Evolutionary conservation across 2,888 invertebrate genomes (phyloP).

Genomic region (Agrochola litura): DNA sequence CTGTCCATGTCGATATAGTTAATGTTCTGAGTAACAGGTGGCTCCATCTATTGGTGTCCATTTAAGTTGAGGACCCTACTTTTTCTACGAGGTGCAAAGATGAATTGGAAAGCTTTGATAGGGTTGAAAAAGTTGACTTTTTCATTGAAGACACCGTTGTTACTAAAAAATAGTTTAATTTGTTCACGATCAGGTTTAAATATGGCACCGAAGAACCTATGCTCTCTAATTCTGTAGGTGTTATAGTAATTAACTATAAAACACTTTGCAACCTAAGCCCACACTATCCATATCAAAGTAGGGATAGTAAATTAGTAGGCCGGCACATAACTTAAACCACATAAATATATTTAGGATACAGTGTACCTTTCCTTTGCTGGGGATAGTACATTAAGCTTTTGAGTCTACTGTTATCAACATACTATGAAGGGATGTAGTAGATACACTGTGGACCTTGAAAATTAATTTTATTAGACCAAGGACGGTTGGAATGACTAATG

Average conservation of each 20-base stretch:
- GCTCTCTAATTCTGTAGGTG: slow-evolving; percentile 5
- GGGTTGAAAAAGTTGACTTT: neutral
- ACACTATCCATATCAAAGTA: slow-evolving; percentile 49
- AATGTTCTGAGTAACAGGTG: slow-evolving; percentile 61
- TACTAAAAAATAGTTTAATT: neutral
- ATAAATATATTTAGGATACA: slow-evolving; percentile 37
- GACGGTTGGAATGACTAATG: slow-evolving; percentile 3
- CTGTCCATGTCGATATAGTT: slow-evolving; percentile 55
- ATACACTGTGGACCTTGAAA: slow-evolving; percentile 3
- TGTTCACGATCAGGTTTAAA: neutral
- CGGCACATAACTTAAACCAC: slow-evolving; percentile 27
- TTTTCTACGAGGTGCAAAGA: slow-evolving; percentile 33
- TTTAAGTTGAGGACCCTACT: slow-evolving; percentile 46
- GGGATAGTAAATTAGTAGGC: slow-evolving; percentile 38
- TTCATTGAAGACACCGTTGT: neutral
- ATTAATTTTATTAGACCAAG: slow-evolving; percentile 2
- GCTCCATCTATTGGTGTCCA: slow-evolving; percentile 54
- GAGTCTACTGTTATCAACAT: slow-evolving; percentile 27
- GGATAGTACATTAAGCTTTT: slow-evolving; percentile 34
- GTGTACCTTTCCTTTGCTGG: slow-evolving; percentile 28
- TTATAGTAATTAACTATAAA: slow-evolving; percentile 4
- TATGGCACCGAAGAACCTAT: neutral
- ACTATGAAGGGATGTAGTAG: slow-evolving; percentile 3
- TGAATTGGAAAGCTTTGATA: slow-evolving; percentile 16
- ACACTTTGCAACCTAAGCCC: slow-evolving; percentile 21